Percentiles rank a stretch among this genome's conserved stretches.
These are phyloP conservation scores for Pollenia griseotomentosa DNA, from an alignment of 2,888 invertebrate species.

Conservation along the genomic window DNA sequence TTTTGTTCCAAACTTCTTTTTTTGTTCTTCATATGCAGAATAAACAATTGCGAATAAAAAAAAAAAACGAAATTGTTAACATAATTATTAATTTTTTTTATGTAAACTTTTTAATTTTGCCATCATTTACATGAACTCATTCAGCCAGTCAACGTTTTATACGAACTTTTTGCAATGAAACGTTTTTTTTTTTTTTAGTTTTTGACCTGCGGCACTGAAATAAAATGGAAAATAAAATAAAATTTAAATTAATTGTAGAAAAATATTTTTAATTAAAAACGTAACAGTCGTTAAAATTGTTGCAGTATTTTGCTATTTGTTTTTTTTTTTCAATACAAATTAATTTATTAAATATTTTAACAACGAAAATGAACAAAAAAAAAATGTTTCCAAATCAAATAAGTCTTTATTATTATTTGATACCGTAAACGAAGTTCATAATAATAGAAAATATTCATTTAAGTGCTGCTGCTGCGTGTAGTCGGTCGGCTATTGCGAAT, in stretches of 20 bases:
- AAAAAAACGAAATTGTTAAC: constrained; percentile 26
- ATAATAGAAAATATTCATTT: neutral
- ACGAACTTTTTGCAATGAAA: constrained; percentile 28
- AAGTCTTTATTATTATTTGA: constrained; percentile 8
- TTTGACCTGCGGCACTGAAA: constrained; percentile 46
- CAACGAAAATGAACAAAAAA: neutral
- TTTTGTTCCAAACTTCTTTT: neutral
- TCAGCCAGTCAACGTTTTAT: constrained; percentile 29
- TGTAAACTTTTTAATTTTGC: constrained; percentile 53
- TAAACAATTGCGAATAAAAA: constrained; percentile 11
- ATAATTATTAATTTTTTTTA: constrained; percentile 29
- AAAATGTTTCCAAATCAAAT: neutral
- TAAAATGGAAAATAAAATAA: constrained; percentile 1
- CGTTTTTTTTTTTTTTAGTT: constrained; percentile 16
- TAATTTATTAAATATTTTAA: constrained; percentile 31
- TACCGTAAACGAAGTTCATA: neutral
- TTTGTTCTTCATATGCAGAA: neutral
- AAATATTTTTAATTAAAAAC: constrained; percentile 47
- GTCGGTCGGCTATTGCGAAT: too few species aligned
- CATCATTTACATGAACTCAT: constrained; percentile 52
- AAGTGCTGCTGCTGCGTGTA: too few species aligned
- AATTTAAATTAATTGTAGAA: constrained; percentile 7
- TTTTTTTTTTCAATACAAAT: constrained; percentile 28
- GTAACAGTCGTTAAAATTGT: neutral
- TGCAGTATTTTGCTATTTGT: neutral